Evolutionary conservation across 2,888 invertebrate genomes (phyloP).

Genomic region (Formica aserva): DNA sequence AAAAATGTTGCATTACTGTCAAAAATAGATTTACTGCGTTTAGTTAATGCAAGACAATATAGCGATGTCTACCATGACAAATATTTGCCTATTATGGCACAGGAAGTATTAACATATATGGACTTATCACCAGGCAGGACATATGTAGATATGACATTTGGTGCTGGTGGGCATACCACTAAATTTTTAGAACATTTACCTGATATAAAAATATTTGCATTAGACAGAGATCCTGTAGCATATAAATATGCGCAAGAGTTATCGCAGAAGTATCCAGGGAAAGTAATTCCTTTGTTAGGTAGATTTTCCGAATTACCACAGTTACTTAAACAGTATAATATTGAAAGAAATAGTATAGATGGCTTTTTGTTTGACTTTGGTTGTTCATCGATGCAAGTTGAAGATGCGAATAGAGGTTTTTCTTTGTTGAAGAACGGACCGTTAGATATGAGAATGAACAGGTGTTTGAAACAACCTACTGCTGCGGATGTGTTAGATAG

Average conservation of each 20-base stretch:
- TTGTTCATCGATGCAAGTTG: conserved; percentile 98
- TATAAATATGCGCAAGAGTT: conserved; percentile 90
- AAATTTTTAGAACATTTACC: conserved; percentile 90
- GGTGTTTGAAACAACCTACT: conserved; percentile 91
- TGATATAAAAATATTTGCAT: conserved; percentile 90
- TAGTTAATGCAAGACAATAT: conserved; percentile 29
- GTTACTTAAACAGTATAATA: conserved; percentile 88
- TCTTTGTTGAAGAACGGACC: conserved; percentile 94
- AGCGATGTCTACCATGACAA: conserved; percentile 26
- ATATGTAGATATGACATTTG: conserved; percentile 98
- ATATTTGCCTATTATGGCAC: conserved; percentile 90
- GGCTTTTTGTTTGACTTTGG: conserved; percentile 97
- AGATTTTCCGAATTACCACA: conserved; percentile 94
- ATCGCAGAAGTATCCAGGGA: conserved; percentile 89
- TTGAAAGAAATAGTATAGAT: conserved; percentile 91
- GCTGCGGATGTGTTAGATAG: conserved; percentile 95
- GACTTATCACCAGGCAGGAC: conserved; percentile 89
- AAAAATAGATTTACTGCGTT: background rate
- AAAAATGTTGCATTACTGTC: background rate
- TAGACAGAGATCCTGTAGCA: conserved; percentile 96
- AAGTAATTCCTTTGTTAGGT: conserved; percentile 93
- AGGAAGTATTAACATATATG: conserved; percentile 90
- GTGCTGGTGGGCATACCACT: conserved; percentile 95
- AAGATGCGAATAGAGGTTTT: conserved; percentile 93
- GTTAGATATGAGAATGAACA: conserved; percentile 98